phyloP scores from a whole-genome alignment of 2,888 invertebrate genomes.

The Diarsia brunnea region DNA sequence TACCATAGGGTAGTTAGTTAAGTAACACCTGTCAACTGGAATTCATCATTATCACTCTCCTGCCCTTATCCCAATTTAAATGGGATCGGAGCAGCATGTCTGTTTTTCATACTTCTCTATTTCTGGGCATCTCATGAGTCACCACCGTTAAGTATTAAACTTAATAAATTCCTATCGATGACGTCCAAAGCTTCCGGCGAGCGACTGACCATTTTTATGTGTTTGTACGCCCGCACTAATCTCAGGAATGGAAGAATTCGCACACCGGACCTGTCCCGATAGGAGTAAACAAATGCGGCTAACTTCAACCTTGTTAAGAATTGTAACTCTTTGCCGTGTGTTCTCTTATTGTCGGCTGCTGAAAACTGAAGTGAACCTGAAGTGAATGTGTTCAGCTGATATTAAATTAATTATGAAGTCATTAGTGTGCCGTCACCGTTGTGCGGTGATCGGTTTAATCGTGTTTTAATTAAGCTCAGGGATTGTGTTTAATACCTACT shows the following conservation, averaged over 20 bases:
- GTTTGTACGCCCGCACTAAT: slow-evolving; percentile 37
- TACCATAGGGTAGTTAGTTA: too few species aligned
- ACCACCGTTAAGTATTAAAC: too few species aligned
- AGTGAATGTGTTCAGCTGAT: slow-evolving; percentile 2
- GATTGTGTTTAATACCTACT: background rate
- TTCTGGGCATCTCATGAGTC: too few species aligned
- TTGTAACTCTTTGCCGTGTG: slow-evolving; percentile 1
- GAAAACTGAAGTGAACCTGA: background rate
- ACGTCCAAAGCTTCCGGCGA: slow-evolving; percentile 19
- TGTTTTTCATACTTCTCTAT: too few species aligned
- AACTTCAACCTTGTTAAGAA: slow-evolving; percentile 24
- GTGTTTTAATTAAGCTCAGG: background rate
- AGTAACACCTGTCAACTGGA: too few species aligned
- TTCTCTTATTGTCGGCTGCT: background rate
- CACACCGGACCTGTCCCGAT: slow-evolving; percentile 29
- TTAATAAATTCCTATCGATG: slow-evolving; percentile 39
- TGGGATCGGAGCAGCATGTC: too few species aligned
- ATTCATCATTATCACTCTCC: too few species aligned
- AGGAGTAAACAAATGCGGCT: background rate
- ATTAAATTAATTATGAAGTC: background rate
- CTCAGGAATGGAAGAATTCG: slow-evolving; percentile 39
- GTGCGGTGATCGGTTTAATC: background rate
- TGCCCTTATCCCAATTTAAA: too few species aligned
- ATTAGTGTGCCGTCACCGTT: background rate
- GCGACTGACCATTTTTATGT: slow-evolving; percentile 40